These are phyloP conservation scores for Rhingia campestris DNA, from an alignment of 2,888 invertebrate genomes.

Conservation along the genomic window DNA sequence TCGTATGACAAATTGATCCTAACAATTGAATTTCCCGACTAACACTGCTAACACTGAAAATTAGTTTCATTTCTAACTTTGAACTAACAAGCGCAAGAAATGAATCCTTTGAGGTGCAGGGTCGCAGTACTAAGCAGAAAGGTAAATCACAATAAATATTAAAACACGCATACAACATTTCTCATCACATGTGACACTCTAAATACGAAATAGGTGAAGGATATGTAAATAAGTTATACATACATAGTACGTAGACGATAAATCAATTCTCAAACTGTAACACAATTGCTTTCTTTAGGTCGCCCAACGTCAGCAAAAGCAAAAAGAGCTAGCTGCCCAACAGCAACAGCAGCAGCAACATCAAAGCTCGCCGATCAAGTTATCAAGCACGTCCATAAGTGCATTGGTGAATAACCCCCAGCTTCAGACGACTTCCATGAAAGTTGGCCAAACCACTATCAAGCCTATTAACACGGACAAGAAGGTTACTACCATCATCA, in stretches of 20 bases:
- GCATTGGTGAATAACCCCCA: constrained; percentile 81
- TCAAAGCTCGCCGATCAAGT: constrained; percentile 78
- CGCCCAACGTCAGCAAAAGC: constrained; percentile 87
- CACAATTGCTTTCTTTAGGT: constrained; percentile 83
- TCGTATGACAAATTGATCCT: too few species aligned
- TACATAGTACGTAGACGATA: not conserved
- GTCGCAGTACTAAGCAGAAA: constrained; percentile 67
- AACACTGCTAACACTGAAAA: not conserved
- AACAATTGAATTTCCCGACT: not conserved
- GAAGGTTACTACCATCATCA: constrained; percentile 76
- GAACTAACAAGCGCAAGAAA: constrained; percentile 36
- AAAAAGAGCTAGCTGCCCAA: constrained; percentile 84
- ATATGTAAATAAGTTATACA: constrained; percentile 14
- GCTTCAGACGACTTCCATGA: constrained; percentile 81
- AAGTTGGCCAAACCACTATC: constrained; percentile 82
- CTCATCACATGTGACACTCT: constrained; percentile 12
- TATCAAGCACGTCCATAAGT: constrained; percentile 80
- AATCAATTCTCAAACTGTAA: not conserved
- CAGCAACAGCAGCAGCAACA: constrained; percentile 81
- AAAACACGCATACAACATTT: constrained; percentile 13
- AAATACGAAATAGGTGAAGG: constrained; percentile 48
- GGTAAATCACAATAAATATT: constrained; percentile 56
- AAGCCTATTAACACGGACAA: constrained; percentile 81
- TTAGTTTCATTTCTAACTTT: not conserved
- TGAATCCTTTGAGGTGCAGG: constrained; percentile 54